A percentile compares a stretch with the other conserved stretches of the same genome.
Conservation (phyloP, 2,888 invertebrate genomes). For the Polydrusus tereticollis region DNA sequence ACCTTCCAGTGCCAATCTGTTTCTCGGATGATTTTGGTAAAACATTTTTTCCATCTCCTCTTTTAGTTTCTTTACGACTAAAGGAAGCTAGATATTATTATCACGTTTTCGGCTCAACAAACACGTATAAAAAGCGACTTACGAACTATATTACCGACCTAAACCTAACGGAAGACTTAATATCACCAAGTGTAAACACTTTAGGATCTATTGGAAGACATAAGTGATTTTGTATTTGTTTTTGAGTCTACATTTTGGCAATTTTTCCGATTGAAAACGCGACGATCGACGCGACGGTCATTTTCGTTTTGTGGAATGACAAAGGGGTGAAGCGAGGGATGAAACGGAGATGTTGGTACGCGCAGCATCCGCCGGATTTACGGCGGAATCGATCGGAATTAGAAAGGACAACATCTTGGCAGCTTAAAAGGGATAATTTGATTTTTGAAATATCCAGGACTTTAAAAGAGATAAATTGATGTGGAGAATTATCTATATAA, state of each 20-base stretch:
- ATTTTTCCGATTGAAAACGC: constrained; percentile 21
- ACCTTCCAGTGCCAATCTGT: constrained; percentile 33
- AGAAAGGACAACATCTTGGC: constrained; percentile 20
- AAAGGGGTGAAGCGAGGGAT: constrained; percentile 33
- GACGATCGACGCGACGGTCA: constrained; percentile 27
- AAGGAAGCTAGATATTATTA: constrained; percentile 38
- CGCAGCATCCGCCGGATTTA: constrained; percentile 59
- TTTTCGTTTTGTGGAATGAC: constrained; percentile 27
- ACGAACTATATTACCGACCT: constrained; percentile 27
- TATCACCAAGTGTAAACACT: constrained; percentile 36
- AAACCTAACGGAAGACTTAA: constrained; percentile 49
- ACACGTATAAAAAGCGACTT: constrained; percentile 26
- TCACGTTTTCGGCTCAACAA: constrained; percentile 22
- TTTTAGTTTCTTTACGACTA: constrained; percentile 14
- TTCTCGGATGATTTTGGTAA: constrained; percentile 24
- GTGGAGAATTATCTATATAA: background rate
- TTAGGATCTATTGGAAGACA: constrained; percentile 38
- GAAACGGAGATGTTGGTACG: constrained; percentile 52
- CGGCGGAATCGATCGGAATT: constrained; percentile 50
- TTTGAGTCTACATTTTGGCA: constrained; percentile 30
- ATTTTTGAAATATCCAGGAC: constrained; percentile 16
- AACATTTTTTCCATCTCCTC: constrained; percentile 27
- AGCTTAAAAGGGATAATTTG: constrained; percentile 18
- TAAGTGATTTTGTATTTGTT: constrained; percentile 40
- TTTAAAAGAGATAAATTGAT: constrained; percentile 16